Conservation (phyloP, 2,797 vertebrate species). For the Macrochelys suwanniensis region DNA sequence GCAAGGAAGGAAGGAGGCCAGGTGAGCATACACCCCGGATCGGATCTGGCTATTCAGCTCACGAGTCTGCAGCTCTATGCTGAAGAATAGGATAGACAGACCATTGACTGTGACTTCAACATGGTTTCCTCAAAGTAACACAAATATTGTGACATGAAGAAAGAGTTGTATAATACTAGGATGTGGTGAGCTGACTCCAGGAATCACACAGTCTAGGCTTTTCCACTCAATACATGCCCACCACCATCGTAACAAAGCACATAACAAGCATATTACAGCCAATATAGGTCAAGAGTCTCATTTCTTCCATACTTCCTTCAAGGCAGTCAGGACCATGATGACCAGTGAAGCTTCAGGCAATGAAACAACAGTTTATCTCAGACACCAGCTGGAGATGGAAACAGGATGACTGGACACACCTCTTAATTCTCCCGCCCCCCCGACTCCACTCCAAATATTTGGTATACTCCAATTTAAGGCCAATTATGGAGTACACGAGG, state of each 20-base stretch:
- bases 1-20: conserved; percentile 93
- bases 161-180: neutral
- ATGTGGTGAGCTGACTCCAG: neutral
- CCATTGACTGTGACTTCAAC: neutral
- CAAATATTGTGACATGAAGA: fast-evolving
- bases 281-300: neutral
- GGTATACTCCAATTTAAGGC: neutral
- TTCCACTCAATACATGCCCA: neutral
- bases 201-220: neutral
- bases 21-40: conserved; percentile 90
- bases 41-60: conserved; percentile 87
- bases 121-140: neutral
- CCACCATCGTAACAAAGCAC: neutral
- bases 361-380: neutral
- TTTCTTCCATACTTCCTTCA: neutral
- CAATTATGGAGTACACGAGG: neutral
- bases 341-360: neutral
- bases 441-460: neutral
- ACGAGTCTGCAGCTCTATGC: conserved; percentile 90
- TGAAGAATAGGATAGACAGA: conserved; percentile 75
- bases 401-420: neutral
- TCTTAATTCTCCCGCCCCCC: neutral
- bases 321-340: neutral
- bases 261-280: neutral
- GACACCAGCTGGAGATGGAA: neutral